Evolutionary conservation across 2,888 invertebrate species (phyloP).

Genomic region (Hetaerina titia): DNA sequence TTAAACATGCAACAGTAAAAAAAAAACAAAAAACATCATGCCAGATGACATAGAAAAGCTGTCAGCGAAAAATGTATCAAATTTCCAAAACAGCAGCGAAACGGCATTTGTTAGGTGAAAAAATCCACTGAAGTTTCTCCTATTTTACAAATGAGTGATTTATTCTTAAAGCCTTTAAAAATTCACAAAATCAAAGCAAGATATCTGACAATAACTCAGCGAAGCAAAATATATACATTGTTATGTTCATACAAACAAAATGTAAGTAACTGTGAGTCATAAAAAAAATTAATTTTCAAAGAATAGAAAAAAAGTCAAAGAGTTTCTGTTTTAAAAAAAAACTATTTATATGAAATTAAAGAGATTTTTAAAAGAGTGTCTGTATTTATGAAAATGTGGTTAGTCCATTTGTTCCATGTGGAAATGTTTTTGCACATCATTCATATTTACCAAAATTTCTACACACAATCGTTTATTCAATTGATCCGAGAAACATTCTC

Average conservation of each 20-base stretch:
- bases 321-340: conserved; percentile 2
- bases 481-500: not conserved
- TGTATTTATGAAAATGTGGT: not conserved
- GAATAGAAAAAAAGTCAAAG: conserved; percentile 7
- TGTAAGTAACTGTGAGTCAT: not conserved
- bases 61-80: conserved; percentile 45
- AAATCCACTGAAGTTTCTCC: not conserved
- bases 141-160: not conserved
- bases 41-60: conserved; percentile 46
- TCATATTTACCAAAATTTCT: not conserved
- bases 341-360: not conserved
- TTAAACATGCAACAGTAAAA: conserved; percentile 52
- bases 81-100: conserved; percentile 57
- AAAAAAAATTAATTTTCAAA: not conserved
- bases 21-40: conserved; percentile 60
- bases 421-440: not conserved
- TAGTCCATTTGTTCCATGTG: not conserved
- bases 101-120: conserved; percentile 41
- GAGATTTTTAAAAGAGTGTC: not conserved
- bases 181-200: conserved; percentile 20
- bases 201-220: not conserved
- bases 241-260: conserved; percentile 17
- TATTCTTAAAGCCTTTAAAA: not conserved
- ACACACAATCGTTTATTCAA: not conserved
- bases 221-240: conserved; percentile 25